phyloP scores from a whole-genome alignment of 1,140 invertebrate species.

The Drosophila aff. region DNA sequence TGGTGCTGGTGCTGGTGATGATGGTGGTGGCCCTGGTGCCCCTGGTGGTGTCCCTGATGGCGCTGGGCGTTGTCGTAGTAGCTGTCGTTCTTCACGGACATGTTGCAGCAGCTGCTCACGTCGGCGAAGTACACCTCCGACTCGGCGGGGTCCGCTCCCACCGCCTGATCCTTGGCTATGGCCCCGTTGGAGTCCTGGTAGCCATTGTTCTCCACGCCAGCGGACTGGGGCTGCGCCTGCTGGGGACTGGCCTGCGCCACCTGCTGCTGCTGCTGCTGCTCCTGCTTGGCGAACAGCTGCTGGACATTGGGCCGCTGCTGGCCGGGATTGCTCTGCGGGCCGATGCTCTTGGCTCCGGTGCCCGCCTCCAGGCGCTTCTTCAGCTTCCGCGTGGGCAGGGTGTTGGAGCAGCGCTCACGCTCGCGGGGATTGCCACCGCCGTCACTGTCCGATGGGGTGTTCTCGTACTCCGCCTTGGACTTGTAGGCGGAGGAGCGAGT shows the following conservation, averaged over 20 bases:
- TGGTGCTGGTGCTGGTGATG: conserved; percentile 70
- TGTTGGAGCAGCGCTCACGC: conserved; percentile 85
- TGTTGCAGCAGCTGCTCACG: conserved; percentile 93
- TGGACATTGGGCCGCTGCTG: conserved; percentile 85
- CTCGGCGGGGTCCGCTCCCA: conserved; percentile 86
- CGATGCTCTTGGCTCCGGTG: conserved; percentile 79
- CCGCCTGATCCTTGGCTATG: conserved; percentile 63
- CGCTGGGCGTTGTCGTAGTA: conserved; percentile 80
- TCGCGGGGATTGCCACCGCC: conserved; percentile 71
- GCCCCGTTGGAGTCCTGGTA: conserved; percentile 78
- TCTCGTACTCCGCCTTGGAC: conserved; percentile 69
- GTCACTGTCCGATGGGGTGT: conserved; percentile 83
- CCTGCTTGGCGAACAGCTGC: conserved; percentile 83
- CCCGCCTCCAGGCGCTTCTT: conserved; percentile 86
- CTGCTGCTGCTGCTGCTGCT: conserved; percentile 24
- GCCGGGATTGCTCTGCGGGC: conserved; percentile 66
- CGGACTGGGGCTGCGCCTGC: conserved; percentile 33
- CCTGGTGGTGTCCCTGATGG: conserved; percentile 53
- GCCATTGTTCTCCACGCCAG: conserved; percentile 77
- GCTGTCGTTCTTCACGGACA: conserved; percentile 88
- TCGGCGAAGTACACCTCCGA: conserved; percentile 94
- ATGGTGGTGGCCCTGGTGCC: conserved; percentile 42
- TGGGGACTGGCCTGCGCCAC: conserved; percentile 12
- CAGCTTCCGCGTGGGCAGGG: conserved; percentile 86
- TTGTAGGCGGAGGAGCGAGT: conserved; percentile 58